Conservation (phyloP, 2,113 vertebrate species). For the Albula goreensis region DNA sequence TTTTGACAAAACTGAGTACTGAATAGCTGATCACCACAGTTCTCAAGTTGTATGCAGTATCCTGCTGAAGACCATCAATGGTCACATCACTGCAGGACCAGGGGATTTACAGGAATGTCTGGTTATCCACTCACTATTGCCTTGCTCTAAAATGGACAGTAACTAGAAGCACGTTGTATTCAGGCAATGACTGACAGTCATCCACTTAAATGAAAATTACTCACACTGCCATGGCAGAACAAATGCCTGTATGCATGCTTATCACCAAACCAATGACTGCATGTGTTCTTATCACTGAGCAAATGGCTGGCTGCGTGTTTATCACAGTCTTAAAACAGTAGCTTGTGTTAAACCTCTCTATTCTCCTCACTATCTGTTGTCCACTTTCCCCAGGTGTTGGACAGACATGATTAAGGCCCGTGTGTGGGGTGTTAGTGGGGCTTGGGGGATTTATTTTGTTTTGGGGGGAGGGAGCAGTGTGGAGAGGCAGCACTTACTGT, state of each 20-base stretch:
- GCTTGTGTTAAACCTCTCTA: neutral
- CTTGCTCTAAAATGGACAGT: neutral
- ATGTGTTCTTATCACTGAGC: neutral
- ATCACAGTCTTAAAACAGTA: neutral
- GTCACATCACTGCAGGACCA: no score
- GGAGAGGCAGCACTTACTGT: slow-evolving; percentile 13
- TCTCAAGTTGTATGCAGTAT: no score
- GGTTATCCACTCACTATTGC: neutral
- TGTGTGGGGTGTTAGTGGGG: neutral
- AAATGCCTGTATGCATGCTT: neutral
- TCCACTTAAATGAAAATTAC: neutral
- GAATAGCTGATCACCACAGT: no score
- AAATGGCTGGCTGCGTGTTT: neutral
- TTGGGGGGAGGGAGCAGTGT: neutral
- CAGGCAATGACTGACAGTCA: neutral
- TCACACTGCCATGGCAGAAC: neutral
- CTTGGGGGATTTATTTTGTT: no score
- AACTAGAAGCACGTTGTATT: neutral
- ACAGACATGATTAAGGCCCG: neutral
- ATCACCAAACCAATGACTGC: neutral
- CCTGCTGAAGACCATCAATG: no score
- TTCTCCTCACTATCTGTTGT: neutral
- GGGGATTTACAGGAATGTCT: neutral
- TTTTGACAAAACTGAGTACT: no score
- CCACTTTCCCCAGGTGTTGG: neutral